Base-by-base conservation (phyloP, 2,113 vertebrate genomes). In the Phylloscopus trochilus region DNA sequence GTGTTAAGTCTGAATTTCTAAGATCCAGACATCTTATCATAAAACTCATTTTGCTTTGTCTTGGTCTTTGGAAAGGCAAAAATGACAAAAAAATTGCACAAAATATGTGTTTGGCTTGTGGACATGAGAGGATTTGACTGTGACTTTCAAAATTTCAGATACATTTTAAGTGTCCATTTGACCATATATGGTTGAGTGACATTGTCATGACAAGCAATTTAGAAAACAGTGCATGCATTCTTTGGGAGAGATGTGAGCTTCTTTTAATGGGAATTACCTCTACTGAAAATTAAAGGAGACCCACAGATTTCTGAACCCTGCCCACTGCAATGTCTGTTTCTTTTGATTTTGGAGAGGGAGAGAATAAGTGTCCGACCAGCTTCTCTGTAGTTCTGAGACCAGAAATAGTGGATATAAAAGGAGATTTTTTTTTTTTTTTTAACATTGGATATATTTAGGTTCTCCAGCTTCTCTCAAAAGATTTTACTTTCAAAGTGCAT, bases 31-130 rank as follows among this genome's bases (percentile, higher is more conserved):
- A 26, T 69, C 53, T 67, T 67, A 44, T 10, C 4, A 6, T 33
- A 66, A 55, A 37, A 9, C 4, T 64, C 15, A 51, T 28, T 17
- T 80, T 89, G 2, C 10, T 84, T 22, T 4, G 7, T 69, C 12
- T 78, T 84, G 7, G 21, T 69, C 30, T 87, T 66, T 31, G 20
- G 35, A 82, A 74, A 62, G 24, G 15, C 15, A 74, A 49, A 89
- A 81, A 24, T n/a, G 10, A 9, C 4, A 6, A 81, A 51, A 51
- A 46, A 84, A 31, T 9, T 56, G 10, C 31, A 69, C 16, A 79
- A 81, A 78, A 56, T 31, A n/a, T 2, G 1, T 58, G 14, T 82
- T 93, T 53, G 19, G 5, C 5, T 66, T 67, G 33, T 0, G 0
- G 11, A 21, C 7, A 13, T 0, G 0, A 13, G 3, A 6, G 22